These are phyloP conservation scores for Hydrotaea diabolus DNA, from an alignment of 2,888 invertebrate species.

Conservation along the genomic window DNA sequence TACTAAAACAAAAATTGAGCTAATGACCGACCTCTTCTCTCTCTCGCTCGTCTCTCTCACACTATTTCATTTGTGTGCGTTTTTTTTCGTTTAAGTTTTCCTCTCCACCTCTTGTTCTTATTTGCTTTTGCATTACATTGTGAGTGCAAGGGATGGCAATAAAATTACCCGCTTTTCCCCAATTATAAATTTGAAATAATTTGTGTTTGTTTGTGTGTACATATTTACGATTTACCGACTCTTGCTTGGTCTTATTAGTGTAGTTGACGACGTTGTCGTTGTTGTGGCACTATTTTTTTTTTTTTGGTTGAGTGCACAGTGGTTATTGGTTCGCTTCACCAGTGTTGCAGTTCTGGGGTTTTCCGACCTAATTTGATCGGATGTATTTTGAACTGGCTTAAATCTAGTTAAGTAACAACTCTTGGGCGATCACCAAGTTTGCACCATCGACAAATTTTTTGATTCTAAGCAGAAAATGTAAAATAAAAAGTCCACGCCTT, in stretches of 20 bases:
- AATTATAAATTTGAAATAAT: slow-evolving; percentile 37
- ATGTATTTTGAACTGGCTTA: no score
- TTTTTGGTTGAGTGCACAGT: neutral
- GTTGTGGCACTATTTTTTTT: neutral
- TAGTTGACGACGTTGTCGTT: neutral
- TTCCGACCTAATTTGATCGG: no score
- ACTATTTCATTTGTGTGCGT: neutral
- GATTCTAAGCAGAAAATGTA: no score
- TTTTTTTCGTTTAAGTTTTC: no score
- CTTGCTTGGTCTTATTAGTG: neutral
- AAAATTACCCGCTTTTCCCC: slow-evolving; percentile 51
- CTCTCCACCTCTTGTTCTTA: neutral
- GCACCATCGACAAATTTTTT: no score
- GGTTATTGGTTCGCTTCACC: no score
- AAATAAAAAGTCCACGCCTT: no score
- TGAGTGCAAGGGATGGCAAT: slow-evolving; percentile 47
- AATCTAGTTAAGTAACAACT: no score
- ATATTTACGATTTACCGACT: neutral
- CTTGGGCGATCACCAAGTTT: no score
- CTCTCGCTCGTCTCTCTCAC: slow-evolving; percentile 40
- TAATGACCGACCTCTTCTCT: slow-evolving; percentile 49
- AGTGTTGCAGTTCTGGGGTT: neutral
- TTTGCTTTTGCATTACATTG: slow-evolving; percentile 26
- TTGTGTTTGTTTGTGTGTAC: neutral
- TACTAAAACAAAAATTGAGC: slow-evolving; percentile 51